Conservation (phyloP, 2,113 vertebrate species). For the Hydrolagus affinis region DNA sequence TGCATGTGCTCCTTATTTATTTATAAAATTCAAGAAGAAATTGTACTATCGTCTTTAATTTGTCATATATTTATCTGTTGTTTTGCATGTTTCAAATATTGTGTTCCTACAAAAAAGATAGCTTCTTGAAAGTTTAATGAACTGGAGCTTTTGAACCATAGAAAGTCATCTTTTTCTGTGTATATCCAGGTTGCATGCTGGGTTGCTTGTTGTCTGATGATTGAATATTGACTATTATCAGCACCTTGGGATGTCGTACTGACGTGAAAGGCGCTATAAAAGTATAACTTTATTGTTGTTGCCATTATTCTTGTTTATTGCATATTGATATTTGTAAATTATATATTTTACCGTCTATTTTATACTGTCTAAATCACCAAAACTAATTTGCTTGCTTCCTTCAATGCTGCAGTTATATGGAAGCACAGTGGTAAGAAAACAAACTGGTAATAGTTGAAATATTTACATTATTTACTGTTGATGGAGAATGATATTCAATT, state of each 20-base stretch:
- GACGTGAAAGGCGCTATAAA: too few species aligned
- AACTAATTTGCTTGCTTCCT: conserved; percentile 39
- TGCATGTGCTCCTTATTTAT: too few species aligned
- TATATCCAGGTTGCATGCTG: not conserved
- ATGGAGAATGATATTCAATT: not conserved
- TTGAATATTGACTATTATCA: too few species aligned
- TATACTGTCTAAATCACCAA: conserved; percentile 23
- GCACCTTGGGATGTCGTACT: too few species aligned
- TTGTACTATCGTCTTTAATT: too few species aligned
- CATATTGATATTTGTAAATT: not conserved
- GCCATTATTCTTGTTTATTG: conserved; percentile 19
- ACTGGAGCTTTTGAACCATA: not conserved
- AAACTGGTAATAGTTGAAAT: not conserved
- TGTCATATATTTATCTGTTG: not conserved
- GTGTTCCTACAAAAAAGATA: not conserved
- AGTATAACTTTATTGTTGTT: too few species aligned
- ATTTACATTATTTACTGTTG: not conserved
- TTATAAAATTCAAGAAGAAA: too few species aligned
- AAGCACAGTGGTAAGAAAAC: conserved; percentile 50
- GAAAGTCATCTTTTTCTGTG: not conserved
- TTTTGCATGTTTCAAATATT: not conserved
- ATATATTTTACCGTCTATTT: not conserved
- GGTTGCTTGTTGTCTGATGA: not conserved
- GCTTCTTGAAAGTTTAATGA: not conserved
- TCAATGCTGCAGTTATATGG: conserved; percentile 54